phyloP scores from a whole-genome alignment of 2,113 vertebrate genomes.

The Toxotes chatareus region DNA sequence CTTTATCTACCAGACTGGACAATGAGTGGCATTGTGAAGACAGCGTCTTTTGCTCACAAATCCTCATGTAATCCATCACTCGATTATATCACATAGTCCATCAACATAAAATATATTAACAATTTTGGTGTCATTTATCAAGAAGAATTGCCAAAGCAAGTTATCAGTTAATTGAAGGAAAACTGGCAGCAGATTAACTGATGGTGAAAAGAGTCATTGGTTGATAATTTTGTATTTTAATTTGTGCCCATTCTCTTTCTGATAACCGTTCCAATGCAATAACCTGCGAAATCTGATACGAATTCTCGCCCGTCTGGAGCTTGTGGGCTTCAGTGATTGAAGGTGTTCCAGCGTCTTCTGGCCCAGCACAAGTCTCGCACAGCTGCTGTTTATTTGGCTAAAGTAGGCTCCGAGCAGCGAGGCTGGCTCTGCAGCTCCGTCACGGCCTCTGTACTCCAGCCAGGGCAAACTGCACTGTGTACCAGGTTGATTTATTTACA shows the following conservation, averaged over 20 bases:
- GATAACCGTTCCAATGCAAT: background rate
- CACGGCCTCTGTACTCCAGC: constrained; percentile 36
- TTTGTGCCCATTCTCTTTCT: background rate
- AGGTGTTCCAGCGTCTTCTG: constrained; percentile 26
- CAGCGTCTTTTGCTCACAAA: background rate
- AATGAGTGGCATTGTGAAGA: background rate
- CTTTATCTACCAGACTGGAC: background rate
- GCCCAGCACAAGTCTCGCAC: constrained; percentile 20
- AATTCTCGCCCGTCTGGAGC: background rate
- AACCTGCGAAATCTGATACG: background rate
- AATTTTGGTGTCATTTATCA: too few species aligned
- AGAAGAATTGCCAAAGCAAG: too few species aligned
- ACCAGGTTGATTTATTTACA: constrained; percentile 63
- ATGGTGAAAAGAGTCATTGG: background rate
- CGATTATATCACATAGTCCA: too few species aligned
- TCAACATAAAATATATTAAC: too few species aligned
- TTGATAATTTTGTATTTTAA: background rate
- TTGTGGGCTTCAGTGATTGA: background rate
- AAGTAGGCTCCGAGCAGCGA: constrained; percentile 48
- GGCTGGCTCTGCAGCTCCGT: constrained; percentile 30
- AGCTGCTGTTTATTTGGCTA: constrained; percentile 68
- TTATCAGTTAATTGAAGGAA: background rate
- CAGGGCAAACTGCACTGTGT: constrained; percentile 32
- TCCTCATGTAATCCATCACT: background rate
- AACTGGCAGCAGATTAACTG: background rate